These are phyloP conservation scores for Morpho helenor DNA, from an alignment of 2,888 invertebrate genomes.

Conservation along the genomic window DNA sequence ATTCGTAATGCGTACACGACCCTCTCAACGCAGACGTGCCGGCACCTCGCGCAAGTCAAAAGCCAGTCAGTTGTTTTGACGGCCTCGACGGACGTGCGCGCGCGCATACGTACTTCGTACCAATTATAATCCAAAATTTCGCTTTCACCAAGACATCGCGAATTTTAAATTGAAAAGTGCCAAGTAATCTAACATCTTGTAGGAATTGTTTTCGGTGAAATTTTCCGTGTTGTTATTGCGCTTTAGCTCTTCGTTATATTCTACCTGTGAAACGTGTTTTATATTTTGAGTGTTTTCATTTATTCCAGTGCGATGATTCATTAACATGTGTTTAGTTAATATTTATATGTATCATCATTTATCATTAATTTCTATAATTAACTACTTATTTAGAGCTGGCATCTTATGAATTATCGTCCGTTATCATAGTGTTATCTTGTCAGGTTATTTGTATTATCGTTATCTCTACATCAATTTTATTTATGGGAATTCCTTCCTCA, in stretches of 20 bases:
- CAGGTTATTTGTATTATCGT: conserved; percentile 24
- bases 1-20: conserved; percentile 19
- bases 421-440: conserved; percentile 40
- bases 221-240: conserved; percentile 16
- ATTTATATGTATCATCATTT: too few relatives aligned
- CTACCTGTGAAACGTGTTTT: conserved; percentile 5
- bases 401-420: conserved; percentile 32
- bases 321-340: conserved; percentile 36
- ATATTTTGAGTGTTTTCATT: conserved; percentile 5
- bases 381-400: background rate
- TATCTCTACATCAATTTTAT: conserved; percentile 36
- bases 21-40: conserved; percentile 45
- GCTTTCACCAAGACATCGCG: conserved; percentile 31
- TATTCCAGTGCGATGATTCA: conserved; percentile 14
- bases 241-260: conserved; percentile 4
- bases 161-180: conserved; percentile 31
- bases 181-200: conserved; percentile 23
- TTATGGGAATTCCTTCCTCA: conserved; percentile 8
- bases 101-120: conserved; percentile 37
- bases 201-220: conserved; percentile 26
- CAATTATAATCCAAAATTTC: conserved; percentile 23
- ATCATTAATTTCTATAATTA: too few relatives aligned
- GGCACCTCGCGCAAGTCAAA: conserved; percentile 36
- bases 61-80: conserved; percentile 68
- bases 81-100: conserved; percentile 51